Percentiles rank a stretch among this genome's conserved stretches.
Evolutionary conservation across 92 coral and sea anemone species (phyloP).

Genomic region (Zoanthus solanderi): DNA sequence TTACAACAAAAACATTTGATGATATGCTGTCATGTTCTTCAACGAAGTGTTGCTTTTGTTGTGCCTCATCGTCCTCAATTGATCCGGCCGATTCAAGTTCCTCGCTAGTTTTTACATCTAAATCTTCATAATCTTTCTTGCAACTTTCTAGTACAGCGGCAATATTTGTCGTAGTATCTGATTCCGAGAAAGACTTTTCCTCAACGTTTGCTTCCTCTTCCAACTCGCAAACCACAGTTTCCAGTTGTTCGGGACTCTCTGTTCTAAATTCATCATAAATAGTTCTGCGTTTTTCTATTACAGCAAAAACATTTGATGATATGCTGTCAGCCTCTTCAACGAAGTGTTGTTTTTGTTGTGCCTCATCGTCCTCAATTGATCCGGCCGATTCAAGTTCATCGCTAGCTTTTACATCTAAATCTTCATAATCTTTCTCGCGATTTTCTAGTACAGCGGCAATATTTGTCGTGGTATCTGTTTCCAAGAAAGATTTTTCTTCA

Average conservation of each 20-base stretch:
- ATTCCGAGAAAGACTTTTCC: constrained; percentile 16
- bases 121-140: background rate
- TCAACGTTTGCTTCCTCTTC: constrained; percentile 40
- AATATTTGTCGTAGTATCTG: background rate
- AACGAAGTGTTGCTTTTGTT: background rate
- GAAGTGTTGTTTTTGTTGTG: background rate
- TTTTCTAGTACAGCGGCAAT: constrained; percentile 9
- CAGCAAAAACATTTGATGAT: background rate
- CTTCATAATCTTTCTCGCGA: background rate
- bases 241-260: constrained; percentile 45
- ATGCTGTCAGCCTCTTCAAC: background rate
- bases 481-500: constrained; percentile 30
- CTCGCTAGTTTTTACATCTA: background rate
- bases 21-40: background rate
- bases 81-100: background rate
- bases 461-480: background rate
- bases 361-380: background rate
- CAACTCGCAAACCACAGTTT: background rate
- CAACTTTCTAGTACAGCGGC: constrained; percentile 4
- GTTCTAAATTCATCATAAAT: constrained; percentile 10
- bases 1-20: background rate
- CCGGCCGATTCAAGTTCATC: background rate
- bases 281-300: constrained; percentile 7
- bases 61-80: background rate
- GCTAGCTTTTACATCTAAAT: background rate